Evolutionary conservation across 2,888 invertebrate species (phyloP).

Genomic region (Schrankia costaestrigalis): DNA sequence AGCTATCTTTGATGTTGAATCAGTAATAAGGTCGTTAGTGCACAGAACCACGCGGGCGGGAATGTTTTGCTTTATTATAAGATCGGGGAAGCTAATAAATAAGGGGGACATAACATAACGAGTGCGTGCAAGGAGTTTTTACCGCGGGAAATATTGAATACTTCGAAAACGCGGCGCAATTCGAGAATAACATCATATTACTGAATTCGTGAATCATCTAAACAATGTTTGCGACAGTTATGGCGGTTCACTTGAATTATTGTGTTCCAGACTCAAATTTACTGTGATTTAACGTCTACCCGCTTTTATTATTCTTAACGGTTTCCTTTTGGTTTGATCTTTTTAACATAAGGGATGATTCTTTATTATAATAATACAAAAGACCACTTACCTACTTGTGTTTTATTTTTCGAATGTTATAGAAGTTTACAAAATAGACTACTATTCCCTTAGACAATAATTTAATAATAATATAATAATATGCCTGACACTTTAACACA

Average conservation of each 20-base stretch:
- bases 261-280: constrained; percentile 68
- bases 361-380: not conserved
- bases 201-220: constrained; percentile 69
- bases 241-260: constrained; percentile 70
- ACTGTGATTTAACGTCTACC: constrained; percentile 67
- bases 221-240: constrained; percentile 75
- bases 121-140: constrained; percentile 17
- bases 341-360: constrained; percentile 9
- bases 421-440: no score
- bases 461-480: no score
- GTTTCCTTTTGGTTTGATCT: constrained; percentile 38
- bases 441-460: no score
- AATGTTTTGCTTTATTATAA: constrained; percentile 23
- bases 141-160: constrained; percentile 23
- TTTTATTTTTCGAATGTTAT: no score
- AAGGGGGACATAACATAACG: constrained; percentile 21
- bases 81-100: constrained; percentile 29
- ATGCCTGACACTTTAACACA: no score
- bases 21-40: constrained; percentile 21
- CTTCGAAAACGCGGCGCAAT: constrained; percentile 14
- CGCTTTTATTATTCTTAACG: constrained; percentile 56
- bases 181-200: constrained; percentile 59
- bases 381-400: no score
- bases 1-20: constrained; percentile 12
- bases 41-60: constrained; percentile 1